phyloP scores from a whole-genome alignment of 2,113 vertebrate species.

The Calonectris borealis region DNA sequence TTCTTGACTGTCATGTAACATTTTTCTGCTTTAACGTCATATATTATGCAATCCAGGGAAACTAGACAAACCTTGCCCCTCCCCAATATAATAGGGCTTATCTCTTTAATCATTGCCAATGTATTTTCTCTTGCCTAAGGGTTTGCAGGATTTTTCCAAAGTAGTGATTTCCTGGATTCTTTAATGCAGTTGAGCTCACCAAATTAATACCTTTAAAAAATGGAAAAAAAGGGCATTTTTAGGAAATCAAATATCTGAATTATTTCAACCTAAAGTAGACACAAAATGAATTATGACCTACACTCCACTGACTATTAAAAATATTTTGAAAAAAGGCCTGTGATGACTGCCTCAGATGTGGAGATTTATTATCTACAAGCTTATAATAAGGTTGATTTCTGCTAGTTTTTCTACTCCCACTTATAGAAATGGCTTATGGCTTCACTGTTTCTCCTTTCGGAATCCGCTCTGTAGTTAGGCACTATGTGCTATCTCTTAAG shows the following conservation, averaged over 20 bases:
- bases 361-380: not conserved
- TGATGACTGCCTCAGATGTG: not conserved
- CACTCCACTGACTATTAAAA: not conserved
- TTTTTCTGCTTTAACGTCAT: not conserved
- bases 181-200: not conserved
- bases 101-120: not conserved
- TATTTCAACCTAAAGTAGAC: not conserved
- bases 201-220: not conserved
- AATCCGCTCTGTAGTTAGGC: not conserved
- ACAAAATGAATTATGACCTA: not conserved
- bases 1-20: not conserved
- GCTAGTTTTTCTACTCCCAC: not conserved
- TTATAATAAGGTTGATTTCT: not conserved
- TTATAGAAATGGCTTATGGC: not conserved
- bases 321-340: not conserved
- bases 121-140: not conserved
- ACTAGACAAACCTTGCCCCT: not conserved
- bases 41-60: not conserved
- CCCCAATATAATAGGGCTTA: not conserved
- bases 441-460: not conserved
- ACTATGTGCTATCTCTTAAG: not conserved
- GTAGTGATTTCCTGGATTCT: not conserved
- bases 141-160: not conserved
- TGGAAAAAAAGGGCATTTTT: not conserved
- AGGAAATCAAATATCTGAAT: not conserved